phyloP scores from a whole-genome alignment of 2,888 invertebrate species.

The Scrobipalpa costella region DNA sequence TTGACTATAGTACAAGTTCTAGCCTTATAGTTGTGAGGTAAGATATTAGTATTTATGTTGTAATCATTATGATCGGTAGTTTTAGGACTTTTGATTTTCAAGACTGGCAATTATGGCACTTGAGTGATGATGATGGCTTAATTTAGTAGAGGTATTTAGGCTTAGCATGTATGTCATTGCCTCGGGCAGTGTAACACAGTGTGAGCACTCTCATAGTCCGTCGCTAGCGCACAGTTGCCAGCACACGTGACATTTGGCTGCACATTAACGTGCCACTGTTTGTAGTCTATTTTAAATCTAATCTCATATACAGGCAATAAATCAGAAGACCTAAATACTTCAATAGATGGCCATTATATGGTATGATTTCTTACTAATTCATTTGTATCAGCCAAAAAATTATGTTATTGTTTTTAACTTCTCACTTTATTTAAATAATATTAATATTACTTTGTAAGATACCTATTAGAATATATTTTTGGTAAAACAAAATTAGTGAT shows the following conservation, averaged over 20 bases:
- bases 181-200: slow-evolving; percentile 54
- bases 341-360: slow-evolving; percentile 28
- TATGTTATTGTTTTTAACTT: neutral
- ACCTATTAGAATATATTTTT: slow-evolving; percentile 11
- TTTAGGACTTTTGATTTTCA: slow-evolving; percentile 44
- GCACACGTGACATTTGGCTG: slow-evolving; percentile 64
- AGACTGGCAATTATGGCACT: slow-evolving; percentile 56
- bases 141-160: slow-evolving; percentile 48
- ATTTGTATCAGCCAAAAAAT: slow-evolving; percentile 2
- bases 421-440: neutral
- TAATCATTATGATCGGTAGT: slow-evolving; percentile 6
- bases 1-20: slow-evolving; percentile 72
- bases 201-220: slow-evolving; percentile 59
- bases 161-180: slow-evolving; percentile 59
- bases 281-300: slow-evolving; percentile 39
- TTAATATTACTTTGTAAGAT: neutral
- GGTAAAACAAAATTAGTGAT: slow-evolving; percentile 23
- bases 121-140: slow-evolving; percentile 47
- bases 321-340: slow-evolving; percentile 39
- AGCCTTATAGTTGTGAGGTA: slow-evolving; percentile 62
- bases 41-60: slow-evolving; percentile 12
- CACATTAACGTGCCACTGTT: slow-evolving; percentile 55
- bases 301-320: slow-evolving; percentile 34
- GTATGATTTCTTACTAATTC: slow-evolving; percentile 24
- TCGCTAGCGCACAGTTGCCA: slow-evolving; percentile 52